Evolutionary conservation across 1,140 invertebrate genomes (phyloP).

Genomic region (Drosophila pseudoobscura): DNA sequence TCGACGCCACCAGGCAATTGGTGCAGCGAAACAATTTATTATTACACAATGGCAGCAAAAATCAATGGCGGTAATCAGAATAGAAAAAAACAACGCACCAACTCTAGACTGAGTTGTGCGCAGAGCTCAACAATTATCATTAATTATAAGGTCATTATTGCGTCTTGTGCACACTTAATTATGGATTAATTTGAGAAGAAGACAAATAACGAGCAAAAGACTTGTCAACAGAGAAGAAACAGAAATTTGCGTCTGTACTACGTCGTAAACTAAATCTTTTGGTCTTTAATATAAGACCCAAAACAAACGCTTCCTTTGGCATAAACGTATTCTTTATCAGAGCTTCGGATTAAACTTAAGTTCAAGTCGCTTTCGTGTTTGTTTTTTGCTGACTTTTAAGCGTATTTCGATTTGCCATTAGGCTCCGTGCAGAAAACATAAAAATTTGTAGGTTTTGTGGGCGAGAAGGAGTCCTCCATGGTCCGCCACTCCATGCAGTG

Average conservation of each 20-base stretch:
- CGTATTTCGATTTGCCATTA: constrained; percentile 68
- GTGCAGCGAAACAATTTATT: constrained; percentile 62
- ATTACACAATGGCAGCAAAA: constrained; percentile 56
- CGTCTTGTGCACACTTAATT: constrained; percentile 21
- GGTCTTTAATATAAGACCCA: too few relatives aligned
- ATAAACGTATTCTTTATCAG: too few relatives aligned
- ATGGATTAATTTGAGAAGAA: constrained; percentile 15
- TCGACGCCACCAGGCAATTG: constrained; percentile 36
- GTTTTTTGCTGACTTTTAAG: constrained; percentile 7
- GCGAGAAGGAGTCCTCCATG: not conserved
- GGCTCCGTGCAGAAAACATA: constrained; percentile 16
- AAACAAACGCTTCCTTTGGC: too few relatives aligned
- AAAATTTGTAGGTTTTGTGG: constrained; percentile 49
- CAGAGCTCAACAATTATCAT: constrained; percentile 30
- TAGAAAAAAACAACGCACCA: constrained; percentile 9
- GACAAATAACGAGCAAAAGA: not conserved
- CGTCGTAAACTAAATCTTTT: too few relatives aligned
- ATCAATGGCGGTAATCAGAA: constrained; percentile 46
- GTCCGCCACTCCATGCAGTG: constrained; percentile 13
- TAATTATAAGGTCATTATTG: constrained; percentile 42
- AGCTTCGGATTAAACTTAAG: constrained; percentile 1
- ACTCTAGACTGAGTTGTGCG: not conserved
- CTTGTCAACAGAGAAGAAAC: too few relatives aligned
- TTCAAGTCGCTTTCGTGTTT: constrained; percentile 12
- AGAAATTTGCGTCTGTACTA: too few relatives aligned